These are phyloP conservation scores for Pempheris klunzingeri DNA, from an alignment of 2,797 vertebrate species.

Conservation along the genomic window DNA sequence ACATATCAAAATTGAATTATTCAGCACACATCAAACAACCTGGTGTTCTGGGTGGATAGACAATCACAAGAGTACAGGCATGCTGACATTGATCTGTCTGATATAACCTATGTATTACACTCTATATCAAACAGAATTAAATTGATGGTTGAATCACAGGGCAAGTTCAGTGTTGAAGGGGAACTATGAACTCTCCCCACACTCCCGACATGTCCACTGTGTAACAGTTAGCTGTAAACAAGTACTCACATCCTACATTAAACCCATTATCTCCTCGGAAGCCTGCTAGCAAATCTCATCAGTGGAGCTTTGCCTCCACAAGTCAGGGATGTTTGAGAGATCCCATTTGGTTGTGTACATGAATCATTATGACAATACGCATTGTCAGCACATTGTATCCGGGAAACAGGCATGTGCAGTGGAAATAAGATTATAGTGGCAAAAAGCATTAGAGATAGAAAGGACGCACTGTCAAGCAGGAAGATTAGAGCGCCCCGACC, in stretches of 20 bases:
- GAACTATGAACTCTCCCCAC: slow-evolving; percentile 19
- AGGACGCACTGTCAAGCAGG: slow-evolving; percentile 56
- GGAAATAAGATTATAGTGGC: slow-evolving; percentile 74
- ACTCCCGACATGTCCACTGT: slow-evolving; percentile 21
- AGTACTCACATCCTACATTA: slow-evolving; percentile 58
- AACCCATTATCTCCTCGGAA: slow-evolving; percentile 54
- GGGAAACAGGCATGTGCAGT: slow-evolving; percentile 65
- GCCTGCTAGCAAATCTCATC: slow-evolving; percentile 65
- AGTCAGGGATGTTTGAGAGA: slow-evolving; percentile 61
- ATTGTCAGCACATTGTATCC: slow-evolving; percentile 69
- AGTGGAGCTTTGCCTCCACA: slow-evolving; percentile 31
- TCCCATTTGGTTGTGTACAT: slow-evolving; percentile 74
- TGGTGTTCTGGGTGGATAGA: slow-evolving; percentile 35
- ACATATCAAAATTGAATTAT: slow-evolving; percentile 49
- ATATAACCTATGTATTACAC: slow-evolving; percentile 40
- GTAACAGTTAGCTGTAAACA: slow-evolving; percentile 55
- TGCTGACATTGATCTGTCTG: slow-evolving; percentile 43
- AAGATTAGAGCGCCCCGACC: slow-evolving; percentile 42
- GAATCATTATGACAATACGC: slow-evolving; percentile 75
- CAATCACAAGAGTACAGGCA: slow-evolving; percentile 36
- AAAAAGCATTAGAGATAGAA: slow-evolving; percentile 58
- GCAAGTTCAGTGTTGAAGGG: slow-evolving; percentile 12
- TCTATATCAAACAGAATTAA: slow-evolving; percentile 45
- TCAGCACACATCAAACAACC: slow-evolving; percentile 29
- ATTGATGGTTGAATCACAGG: slow-evolving; percentile 26